phyloP scores from a whole-genome alignment of 2,113 vertebrate species.

The Bubalus kerabau region DNA sequence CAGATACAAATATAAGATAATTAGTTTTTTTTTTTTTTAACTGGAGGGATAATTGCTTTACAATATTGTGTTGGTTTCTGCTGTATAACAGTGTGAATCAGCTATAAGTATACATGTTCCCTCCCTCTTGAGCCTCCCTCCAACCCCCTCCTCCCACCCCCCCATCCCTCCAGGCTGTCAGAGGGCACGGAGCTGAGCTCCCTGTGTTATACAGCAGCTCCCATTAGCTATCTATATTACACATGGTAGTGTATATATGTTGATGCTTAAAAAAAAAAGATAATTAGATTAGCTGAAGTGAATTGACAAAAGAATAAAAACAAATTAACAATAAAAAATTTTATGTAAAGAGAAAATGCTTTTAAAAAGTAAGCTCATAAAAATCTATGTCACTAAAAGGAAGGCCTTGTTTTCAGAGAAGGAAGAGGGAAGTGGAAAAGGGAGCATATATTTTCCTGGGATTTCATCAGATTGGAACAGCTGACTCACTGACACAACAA shows the following conservation, averaged over 20 bases:
- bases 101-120: not conserved
- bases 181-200: not conserved
- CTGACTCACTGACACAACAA: not conserved
- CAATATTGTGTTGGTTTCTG: not conserved
- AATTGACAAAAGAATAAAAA: conserved; percentile 4
- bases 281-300: not conserved
- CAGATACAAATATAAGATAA: not conserved
- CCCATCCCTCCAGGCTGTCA: not conserved
- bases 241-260: not conserved
- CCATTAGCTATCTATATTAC: not conserved
- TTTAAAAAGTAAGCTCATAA: conserved; percentile 33
- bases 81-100: not conserved
- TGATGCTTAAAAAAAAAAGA: not conserved
- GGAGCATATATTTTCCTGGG: not conserved
- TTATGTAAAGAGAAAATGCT: conserved; percentile 25
- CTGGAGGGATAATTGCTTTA: not conserved
- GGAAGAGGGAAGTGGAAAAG: not conserved
- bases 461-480: conserved; percentile 6
- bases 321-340: not conserved
- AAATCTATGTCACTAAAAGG: conserved; percentile 27
- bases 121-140: not conserved
- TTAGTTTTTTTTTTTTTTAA: not conserved
- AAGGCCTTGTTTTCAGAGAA: conserved; percentile 33
- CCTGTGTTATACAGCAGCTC: not conserved
- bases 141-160: not conserved